Percentiles rank a stretch among this genome's conserved stretches.
phyloP scores from a whole-genome alignment of 2,113 vertebrate species.

The Zapornia atra region DNA sequence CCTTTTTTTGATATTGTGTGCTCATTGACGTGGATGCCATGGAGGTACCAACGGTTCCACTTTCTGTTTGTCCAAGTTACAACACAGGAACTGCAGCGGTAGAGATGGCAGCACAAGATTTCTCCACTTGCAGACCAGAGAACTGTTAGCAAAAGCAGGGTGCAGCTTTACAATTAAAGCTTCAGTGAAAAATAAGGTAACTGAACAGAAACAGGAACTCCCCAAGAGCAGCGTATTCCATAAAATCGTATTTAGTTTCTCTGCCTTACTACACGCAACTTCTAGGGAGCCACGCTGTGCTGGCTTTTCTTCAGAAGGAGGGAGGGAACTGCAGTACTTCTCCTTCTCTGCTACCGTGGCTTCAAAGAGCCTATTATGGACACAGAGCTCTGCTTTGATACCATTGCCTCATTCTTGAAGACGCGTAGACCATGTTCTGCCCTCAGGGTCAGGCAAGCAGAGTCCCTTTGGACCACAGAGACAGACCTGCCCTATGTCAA shows the following conservation, averaged over 20 bases:
- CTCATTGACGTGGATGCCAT: neutral
- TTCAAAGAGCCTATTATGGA: constrained; percentile 28
- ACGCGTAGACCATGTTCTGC: neutral
- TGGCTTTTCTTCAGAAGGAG: constrained; percentile 21
- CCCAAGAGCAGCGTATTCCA: neutral
- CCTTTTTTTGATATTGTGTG: neutral
- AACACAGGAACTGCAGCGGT: fast-evolving
- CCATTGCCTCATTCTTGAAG: neutral
- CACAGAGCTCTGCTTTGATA: constrained; percentile 19
- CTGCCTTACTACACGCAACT: neutral
- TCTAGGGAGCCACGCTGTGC: neutral
- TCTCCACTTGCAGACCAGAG: neutral
- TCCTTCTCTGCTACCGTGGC: neutral
- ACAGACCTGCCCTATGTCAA: neutral
- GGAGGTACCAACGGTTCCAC: neutral
- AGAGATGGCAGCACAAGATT: neutral
- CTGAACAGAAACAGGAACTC: neutral
- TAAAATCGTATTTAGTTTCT: neutral
- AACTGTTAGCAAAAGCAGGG: neutral
- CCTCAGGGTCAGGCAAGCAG: neutral
- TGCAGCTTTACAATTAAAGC: neutral
- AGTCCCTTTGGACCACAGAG: neutral
- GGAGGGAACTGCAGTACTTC: neutral
- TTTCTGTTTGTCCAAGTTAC: neutral
- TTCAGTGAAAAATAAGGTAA: neutral